Evolutionary conservation across 1,140 invertebrate species (phyloP).

Genomic region (Ooceraea biroi): DNA sequence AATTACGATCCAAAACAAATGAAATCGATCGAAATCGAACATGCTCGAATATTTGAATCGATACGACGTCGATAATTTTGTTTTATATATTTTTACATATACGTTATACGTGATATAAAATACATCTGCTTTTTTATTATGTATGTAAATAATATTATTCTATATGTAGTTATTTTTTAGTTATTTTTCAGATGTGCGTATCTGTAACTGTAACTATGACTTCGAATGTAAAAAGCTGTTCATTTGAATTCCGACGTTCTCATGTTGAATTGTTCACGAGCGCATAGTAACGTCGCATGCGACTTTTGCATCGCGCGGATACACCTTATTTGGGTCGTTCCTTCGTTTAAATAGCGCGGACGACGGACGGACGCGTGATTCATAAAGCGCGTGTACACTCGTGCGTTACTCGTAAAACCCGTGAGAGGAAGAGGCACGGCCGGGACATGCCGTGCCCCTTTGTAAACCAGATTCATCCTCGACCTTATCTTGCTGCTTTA

Average conservation of each 20-base stretch:
- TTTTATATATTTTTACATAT: no score
- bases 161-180: no score
- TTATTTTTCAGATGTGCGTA: no score
- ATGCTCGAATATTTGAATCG: no score
- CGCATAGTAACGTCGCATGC: conserved; percentile 20
- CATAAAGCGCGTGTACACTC: conserved; percentile 41
- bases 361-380: conserved; percentile 42
- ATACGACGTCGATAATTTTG: no score
- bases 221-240: neutral
- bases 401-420: conserved; percentile 25
- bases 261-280: neutral
- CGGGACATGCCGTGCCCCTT: conserved; percentile 40
- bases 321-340: conserved; percentile 43
- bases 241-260: conserved; percentile 16
- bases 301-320: conserved; percentile 31
- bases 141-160: no score
- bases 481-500: conserved; percentile 44
- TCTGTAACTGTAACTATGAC: no score
- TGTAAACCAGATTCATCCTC: conserved; percentile 49
- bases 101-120: no score
- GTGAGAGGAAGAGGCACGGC: conserved; percentile 43
- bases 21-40: no score
- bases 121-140: no score
- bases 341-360: conserved; percentile 56
- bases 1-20: no score